Conservation (phyloP, 2,888 invertebrate genomes). For the Pristionchus exspectatus region DNA sequence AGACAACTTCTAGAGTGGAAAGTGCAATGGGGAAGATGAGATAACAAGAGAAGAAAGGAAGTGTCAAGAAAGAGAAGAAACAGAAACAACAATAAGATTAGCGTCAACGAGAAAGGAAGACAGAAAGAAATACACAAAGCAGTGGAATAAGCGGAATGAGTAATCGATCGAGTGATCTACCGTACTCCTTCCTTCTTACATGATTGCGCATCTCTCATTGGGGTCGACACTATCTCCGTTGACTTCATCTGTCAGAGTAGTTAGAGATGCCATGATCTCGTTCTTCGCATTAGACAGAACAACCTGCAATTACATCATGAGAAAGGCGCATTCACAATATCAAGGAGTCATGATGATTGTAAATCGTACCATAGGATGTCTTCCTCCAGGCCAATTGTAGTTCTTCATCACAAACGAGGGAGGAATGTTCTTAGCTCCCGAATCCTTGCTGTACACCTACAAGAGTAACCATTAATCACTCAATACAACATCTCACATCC, state of each 20-base stretch:
- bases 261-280: conserved; percentile 19
- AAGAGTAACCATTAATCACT: not conserved
- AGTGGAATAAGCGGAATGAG: not conserved
- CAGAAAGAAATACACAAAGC: not conserved
- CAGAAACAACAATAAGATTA: conserved; percentile 42
- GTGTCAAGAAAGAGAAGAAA: not conserved
- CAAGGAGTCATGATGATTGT: not conserved
- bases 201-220: conserved; percentile 74
- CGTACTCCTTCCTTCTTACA: conserved; percentile 65
- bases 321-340: not conserved
- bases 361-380: not conserved
- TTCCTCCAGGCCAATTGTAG: conserved; percentile 50
- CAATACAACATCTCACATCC: not conserved
- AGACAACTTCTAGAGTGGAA: conserved; percentile 58
- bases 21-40: conserved; percentile 54
- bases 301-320: not conserved
- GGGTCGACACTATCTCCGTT: conserved; percentile 62
- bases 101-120: conserved; percentile 29
- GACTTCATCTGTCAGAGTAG: not conserved
- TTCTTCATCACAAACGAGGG: conserved; percentile 46
- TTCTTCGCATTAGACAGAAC: not conserved
- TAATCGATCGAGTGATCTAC: not conserved
- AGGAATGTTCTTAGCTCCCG: conserved; percentile 19
- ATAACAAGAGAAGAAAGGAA: conserved; percentile 45
- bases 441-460: conserved; percentile 40